Evolutionary conservation across 2,113 vertebrate genomes (phyloP).

Genomic region (Nansenia antarctica): DNA sequence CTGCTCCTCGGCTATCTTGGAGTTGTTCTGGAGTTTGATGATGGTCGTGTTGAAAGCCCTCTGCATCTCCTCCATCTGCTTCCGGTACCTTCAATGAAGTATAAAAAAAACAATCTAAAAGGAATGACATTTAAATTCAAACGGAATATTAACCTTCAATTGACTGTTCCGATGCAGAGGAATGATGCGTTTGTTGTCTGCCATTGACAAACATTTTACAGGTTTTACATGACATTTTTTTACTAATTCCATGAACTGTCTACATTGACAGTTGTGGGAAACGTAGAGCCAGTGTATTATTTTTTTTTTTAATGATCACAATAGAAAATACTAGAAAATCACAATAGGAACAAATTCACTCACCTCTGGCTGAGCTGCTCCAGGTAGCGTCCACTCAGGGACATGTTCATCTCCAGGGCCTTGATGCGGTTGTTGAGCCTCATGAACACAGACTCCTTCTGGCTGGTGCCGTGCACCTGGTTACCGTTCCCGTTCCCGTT

Average conservation of each 20-base stretch:
- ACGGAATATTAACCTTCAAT: neutral
- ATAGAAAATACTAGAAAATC: too few species aligned
- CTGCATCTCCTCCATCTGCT: slow-evolving; percentile 99
- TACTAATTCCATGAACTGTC: too few species aligned
- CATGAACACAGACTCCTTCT: slow-evolving; percentile 99
- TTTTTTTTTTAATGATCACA: too few species aligned
- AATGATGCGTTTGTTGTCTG: neutral
- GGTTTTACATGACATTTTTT: too few species aligned
- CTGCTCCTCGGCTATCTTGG: slow-evolving; percentile 95
- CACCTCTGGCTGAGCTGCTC: slow-evolving; percentile 98
- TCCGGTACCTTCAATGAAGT: slow-evolving; percentile 83
- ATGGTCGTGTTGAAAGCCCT: slow-evolving; percentile 98
- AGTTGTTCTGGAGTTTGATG: slow-evolving; percentile 97
- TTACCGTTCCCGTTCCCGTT: too few species aligned
- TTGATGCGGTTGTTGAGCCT: slow-evolving; percentile 98
- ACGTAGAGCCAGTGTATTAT: too few species aligned
- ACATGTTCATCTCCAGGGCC: slow-evolving; percentile 97
- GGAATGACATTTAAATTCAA: too few species aligned
- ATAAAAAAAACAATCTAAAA: neutral
- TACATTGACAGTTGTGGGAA: too few species aligned
- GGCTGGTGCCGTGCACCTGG: slow-evolving; percentile 87
- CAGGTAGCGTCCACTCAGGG: slow-evolving; percentile 94
- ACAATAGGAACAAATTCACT: too few species aligned
- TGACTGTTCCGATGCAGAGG: neutral
- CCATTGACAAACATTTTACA: neutral